Evolutionary conservation across 2,113 vertebrate species (phyloP).

Genomic region (Phaetusa simplex): DNA sequence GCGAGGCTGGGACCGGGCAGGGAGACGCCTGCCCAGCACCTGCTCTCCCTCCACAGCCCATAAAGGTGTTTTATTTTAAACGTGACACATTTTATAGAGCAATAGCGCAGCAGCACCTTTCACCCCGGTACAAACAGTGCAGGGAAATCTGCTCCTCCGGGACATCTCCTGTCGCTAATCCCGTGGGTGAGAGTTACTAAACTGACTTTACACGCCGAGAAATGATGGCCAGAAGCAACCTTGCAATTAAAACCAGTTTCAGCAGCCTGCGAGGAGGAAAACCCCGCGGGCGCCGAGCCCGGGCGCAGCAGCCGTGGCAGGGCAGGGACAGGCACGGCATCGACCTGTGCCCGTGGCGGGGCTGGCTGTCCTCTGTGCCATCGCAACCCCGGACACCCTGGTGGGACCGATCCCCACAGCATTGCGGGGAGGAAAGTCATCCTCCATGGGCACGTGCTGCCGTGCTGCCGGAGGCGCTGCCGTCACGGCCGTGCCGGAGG

Average conservation of each 20-base stretch:
- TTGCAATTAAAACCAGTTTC: conserved; percentile 22
- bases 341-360: accelerated
- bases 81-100: not conserved
- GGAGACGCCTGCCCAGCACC: not conserved
- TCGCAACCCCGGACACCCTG: not conserved
- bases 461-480: not conserved
- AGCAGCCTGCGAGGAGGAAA: not conserved
- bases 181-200: not conserved
- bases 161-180: not conserved
- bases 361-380: not conserved
- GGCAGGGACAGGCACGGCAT: not conserved
- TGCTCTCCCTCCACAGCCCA: not conserved
- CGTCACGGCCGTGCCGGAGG: accelerated
- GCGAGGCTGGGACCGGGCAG: not conserved
- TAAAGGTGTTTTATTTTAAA: conserved; percentile 37
- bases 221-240: conserved; percentile 15
- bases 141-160: not conserved
- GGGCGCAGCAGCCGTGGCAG: accelerated
- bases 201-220: not conserved
- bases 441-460: not conserved
- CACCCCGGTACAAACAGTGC: not conserved
- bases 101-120: not conserved
- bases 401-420: not conserved
- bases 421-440: not conserved
- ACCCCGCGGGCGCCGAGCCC: accelerated